phyloP scores from a whole-genome alignment of 2,113 vertebrate genomes.

The Menidia beryllina region DNA sequence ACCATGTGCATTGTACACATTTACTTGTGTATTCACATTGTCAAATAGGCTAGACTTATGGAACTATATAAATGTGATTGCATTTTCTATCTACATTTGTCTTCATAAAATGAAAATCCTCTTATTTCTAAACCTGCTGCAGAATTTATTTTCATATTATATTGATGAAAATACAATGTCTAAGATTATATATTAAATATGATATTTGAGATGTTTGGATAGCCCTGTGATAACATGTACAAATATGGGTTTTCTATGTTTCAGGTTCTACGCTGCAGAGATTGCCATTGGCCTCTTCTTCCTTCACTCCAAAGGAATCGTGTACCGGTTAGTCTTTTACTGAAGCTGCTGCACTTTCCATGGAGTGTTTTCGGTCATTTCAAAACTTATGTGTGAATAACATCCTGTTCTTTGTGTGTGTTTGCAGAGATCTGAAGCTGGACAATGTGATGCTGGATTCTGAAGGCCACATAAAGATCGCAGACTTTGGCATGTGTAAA shows the following conservation, averaged over 20 bases:
- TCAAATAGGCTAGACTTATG: too few species aligned
- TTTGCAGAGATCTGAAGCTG: slow-evolving; percentile 94
- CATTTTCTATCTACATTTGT: not conserved
- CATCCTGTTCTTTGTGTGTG: not conserved
- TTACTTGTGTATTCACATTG: not conserved
- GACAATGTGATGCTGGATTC: slow-evolving; percentile 97
- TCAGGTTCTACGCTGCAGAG: slow-evolving; percentile 96
- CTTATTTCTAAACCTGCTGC: not conserved
- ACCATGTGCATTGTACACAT: too few species aligned
- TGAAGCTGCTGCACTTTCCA: not conserved
- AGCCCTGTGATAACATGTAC: not conserved
- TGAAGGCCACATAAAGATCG: slow-evolving; percentile 97
- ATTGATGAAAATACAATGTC: too few species aligned
- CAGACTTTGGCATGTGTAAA: slow-evolving; percentile 99
- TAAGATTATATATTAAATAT: too few species aligned
- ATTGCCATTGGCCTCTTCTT: slow-evolving; percentile 97
- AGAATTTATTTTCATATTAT: too few species aligned
- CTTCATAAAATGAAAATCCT: not conserved
- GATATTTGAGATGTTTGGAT: not conserved
- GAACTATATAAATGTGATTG: not conserved
- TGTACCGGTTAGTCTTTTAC: slow-evolving; percentile 89
- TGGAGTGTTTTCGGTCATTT: not conserved
- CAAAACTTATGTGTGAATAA: not conserved
- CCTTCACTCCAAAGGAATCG: slow-evolving; percentile 94
- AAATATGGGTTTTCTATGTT: slow-evolving; percentile 11